Evolutionary conservation across 2,888 invertebrate species (phyloP), one percentile per base, ranked within the genome.

Genomic region (Noctua janthina): DNA sequence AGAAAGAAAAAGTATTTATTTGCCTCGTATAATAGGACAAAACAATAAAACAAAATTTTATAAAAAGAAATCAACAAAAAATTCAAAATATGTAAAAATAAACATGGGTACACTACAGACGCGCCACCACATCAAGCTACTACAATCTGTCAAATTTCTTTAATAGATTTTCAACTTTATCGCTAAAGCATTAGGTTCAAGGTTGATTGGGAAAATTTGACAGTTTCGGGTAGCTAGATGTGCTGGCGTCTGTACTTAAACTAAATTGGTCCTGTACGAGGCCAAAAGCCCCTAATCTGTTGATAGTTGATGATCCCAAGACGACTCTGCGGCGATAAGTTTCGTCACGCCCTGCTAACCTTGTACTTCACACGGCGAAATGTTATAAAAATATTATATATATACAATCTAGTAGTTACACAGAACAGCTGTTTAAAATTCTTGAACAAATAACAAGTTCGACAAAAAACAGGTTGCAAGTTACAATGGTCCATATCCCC

Each of bases 341-440:
- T 10, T 11, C 39, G 39, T 23, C 20, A 3, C 6, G 2, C 67
- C 0, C 23, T 43, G 6, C 11, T 67, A 2, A n/a, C 43, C 29
- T 62, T 46, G 29, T 20, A 74, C 20, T 46, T 76, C 20, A 5
- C 3, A 73, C 46, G 15, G 29, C 1, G 15, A 35, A 11, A 69
- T 15, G 10, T 23, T 23, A 5, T 13, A 49, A 49, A 15, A 49
- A 49, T 4, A 66, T 46, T 6, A 10, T 39, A 4, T 39, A 39
- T 0, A 0, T 6, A 10, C 23, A 35, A 35, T 0, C 6, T 72
- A 23, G n/a, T 72, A 23, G n/a, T 39, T 17, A n/a, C 49, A 35
- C 29, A 64, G 13, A 23, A 79, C 78, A 78, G 59, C 79, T 79
- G 79, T 68, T 49, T 17, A 4, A 59, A 68, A n/a, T 49, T 54